phyloP scores from a whole-genome alignment of 2,797 vertebrate genomes.

The Cuculus canorus region DNA sequence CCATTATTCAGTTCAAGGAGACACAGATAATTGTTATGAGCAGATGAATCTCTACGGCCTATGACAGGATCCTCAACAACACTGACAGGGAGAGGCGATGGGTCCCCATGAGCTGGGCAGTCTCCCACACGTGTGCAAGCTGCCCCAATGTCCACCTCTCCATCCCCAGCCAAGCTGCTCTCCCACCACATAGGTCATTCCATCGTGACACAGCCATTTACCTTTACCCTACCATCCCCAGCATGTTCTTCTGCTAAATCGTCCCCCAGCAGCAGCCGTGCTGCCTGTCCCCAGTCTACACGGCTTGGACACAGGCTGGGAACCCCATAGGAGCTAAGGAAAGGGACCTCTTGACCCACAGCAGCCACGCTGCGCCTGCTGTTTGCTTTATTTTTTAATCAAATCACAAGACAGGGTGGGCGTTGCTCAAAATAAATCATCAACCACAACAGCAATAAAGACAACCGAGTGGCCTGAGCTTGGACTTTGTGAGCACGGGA shows the following conservation, averaged over 20 bases:
- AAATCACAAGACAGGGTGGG: conserved; percentile 25
- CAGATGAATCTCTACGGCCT: neutral
- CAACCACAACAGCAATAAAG: conserved; percentile 24
- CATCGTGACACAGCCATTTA: neutral
- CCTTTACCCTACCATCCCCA: neutral
- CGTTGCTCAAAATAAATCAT: conserved; percentile 42
- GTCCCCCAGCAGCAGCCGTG: neutral
- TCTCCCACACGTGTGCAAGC: neutral
- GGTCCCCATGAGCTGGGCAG: neutral
- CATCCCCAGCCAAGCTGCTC: fast-evolving
- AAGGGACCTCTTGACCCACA: neutral
- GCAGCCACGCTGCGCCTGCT: neutral
- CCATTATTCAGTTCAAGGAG: neutral
- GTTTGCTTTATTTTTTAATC: conserved; percentile 9
- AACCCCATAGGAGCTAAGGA: neutral
- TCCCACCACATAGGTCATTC: neutral
- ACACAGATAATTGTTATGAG: neutral
- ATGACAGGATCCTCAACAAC: neutral
- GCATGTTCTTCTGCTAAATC: neutral
- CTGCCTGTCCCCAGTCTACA: neutral
- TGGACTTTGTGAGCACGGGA: neutral
- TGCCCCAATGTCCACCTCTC: neutral
- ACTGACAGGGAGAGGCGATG: fast-evolving
- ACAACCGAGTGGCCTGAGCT: neutral
- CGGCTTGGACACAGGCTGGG: fast-evolving